Conservation (phyloP, 2,888 invertebrate genomes). For the Pseudococcus jackbeardsleyi region DNA sequence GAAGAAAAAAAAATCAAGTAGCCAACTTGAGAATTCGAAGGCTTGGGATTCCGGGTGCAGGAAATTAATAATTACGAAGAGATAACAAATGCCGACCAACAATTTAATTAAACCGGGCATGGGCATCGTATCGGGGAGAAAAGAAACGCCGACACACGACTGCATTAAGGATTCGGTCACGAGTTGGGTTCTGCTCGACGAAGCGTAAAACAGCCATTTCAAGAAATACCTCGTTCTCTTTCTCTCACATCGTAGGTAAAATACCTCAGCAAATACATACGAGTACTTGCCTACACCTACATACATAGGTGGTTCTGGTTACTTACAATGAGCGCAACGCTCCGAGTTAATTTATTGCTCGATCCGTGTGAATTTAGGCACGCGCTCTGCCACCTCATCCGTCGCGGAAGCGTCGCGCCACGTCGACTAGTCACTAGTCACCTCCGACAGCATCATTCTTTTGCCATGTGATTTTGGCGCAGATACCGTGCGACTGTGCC, state of each 20-base stretch:
- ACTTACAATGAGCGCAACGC: neutral
- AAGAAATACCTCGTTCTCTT: neutral
- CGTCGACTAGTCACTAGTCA: too few species aligned
- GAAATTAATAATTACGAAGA: constrained; percentile 60
- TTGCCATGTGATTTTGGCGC: neutral
- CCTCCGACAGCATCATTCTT: neutral
- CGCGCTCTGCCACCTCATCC: neutral
- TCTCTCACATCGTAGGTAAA: constrained; percentile 15
- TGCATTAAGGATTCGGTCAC: constrained; percentile 58
- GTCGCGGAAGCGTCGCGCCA: neutral
- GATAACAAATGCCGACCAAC: constrained; percentile 59
- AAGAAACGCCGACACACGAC: constrained; percentile 60
- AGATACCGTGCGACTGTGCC: too few species aligned
- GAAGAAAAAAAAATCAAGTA: neutral
- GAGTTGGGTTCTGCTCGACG: constrained; percentile 61
- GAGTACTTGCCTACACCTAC: too few species aligned
- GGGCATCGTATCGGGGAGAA: too few species aligned
- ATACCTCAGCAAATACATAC: too few species aligned
- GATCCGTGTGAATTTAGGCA: neutral
- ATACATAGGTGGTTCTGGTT: too few species aligned
- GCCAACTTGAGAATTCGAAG: neutral
- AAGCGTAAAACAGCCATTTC: constrained; percentile 60
- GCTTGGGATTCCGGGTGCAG: neutral
- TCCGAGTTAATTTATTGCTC: constrained; percentile 11
- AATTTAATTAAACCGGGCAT: constrained; percentile 57